Conservation (phyloP, 1,140 invertebrate genomes). For the Conus betulinus region DNA sequence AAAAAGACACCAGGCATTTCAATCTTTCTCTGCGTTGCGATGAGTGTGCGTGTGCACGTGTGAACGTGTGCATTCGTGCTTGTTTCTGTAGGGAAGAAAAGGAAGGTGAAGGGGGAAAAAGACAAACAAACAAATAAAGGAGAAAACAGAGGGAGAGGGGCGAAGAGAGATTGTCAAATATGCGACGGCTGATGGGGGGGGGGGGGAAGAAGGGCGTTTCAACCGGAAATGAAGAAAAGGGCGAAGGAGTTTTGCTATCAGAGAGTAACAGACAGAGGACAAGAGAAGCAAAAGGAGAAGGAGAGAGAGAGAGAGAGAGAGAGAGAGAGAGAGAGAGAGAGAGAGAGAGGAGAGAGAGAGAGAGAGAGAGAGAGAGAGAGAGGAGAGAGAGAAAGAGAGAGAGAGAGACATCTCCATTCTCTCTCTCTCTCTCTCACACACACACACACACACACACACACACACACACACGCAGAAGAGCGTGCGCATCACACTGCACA, state of each 20-base stretch:
- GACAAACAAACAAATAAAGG: slow-evolving; percentile 9
- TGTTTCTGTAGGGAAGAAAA: not conserved
- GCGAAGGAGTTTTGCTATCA: too few species aligned
- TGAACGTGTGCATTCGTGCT: not conserved
- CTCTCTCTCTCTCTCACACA: not conserved
- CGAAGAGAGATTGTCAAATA: too few species aligned
- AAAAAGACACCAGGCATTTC: too few species aligned
- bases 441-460: not conserved
- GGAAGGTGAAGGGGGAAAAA: not conserved
- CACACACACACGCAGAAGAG: not conserved
- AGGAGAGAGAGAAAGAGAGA: not conserved
- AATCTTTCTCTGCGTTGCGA: too few species aligned
- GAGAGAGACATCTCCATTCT: not conserved
- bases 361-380: too few species aligned
- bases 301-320: slow-evolving; percentile 13
- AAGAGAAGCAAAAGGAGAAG: not conserved
- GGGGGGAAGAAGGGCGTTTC: too few species aligned
- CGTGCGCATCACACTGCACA: not conserved
- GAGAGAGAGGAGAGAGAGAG: too few species aligned
- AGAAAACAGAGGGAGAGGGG: not conserved
- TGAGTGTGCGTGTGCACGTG: too few species aligned
- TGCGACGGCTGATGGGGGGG: too few species aligned
- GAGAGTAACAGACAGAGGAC: too few species aligned
- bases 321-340: slow-evolving; percentile 9
- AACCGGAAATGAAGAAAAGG: too few species aligned